These are phyloP conservation scores for Galerucella calmariensis DNA, from an alignment of 2,888 invertebrate genomes.

Conservation along the genomic window DNA sequence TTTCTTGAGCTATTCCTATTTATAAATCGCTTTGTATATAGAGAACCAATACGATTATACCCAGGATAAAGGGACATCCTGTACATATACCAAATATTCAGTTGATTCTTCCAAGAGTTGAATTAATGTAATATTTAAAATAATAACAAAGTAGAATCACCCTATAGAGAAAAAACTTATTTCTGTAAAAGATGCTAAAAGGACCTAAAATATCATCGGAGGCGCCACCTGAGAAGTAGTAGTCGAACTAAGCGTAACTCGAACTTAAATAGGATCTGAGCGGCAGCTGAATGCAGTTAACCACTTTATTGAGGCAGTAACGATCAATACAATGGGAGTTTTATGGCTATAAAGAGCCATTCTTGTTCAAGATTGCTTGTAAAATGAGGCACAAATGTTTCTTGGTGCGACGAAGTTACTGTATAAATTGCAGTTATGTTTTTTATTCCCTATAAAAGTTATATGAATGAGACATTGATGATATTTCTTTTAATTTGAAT, in stretches of 20 bases:
- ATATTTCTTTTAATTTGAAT: slow-evolving; percentile 24
- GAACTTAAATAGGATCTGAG: slow-evolving; percentile 30
- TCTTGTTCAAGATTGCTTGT: slow-evolving; percentile 61
- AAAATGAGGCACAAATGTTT: slow-evolving; percentile 63
- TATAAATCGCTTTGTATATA: too few relatives aligned
- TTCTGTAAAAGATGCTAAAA: slow-evolving; percentile 1
- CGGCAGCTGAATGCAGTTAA: slow-evolving; percentile 42
- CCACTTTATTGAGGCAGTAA: slow-evolving; percentile 55
- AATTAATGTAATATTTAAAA: neutral
- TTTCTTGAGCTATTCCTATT: too few relatives aligned
- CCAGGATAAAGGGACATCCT: neutral
- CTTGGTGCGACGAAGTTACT: slow-evolving; percentile 59
- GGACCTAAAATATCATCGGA: slow-evolving; percentile 18
- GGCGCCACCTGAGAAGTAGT: slow-evolving; percentile 41
- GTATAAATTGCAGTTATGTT: slow-evolving; percentile 57
- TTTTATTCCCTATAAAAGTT: slow-evolving; percentile 54
- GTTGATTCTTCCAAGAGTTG: too few relatives aligned
- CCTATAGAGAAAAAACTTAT: neutral
- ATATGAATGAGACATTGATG: slow-evolving; percentile 35
- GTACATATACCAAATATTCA: neutral
- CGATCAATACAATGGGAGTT: slow-evolving; percentile 67
- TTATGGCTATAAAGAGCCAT: slow-evolving; percentile 65
- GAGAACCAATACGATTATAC: too few relatives aligned
- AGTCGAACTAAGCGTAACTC: slow-evolving; percentile 37
- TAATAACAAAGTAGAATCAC: neutral